Conservation (phyloP, 2,797 vertebrate species). For the Urocyon cinereoargenteus region DNA sequence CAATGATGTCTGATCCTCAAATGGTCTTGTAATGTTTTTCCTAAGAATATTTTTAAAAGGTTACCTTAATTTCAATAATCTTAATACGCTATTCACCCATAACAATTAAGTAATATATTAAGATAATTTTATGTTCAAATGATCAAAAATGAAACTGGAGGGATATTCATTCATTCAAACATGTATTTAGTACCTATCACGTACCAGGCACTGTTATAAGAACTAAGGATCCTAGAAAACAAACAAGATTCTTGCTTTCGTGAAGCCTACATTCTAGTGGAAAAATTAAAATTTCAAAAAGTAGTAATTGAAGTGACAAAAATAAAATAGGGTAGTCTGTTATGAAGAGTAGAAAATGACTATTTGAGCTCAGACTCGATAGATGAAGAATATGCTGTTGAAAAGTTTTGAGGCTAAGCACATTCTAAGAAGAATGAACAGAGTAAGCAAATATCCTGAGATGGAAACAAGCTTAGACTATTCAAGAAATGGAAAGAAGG, state of each 20-base stretch:
- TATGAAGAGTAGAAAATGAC: not conserved
- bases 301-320: not conserved
- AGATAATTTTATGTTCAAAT: slow-evolving; percentile 45
- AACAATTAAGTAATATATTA: not conserved
- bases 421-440: not conserved
- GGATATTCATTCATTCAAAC: not conserved
- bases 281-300: slow-evolving; percentile 16
- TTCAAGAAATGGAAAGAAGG: not conserved
- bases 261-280: not conserved
- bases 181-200: not conserved
- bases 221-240: not conserved
- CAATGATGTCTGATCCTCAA: slow-evolving; percentile 97
- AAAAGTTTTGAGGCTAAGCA: not conserved
- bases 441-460: not conserved
- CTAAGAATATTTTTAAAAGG: slow-evolving; percentile 83
- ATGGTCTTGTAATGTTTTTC: slow-evolving; percentile 97
- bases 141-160: not conserved
- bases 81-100: slow-evolving; percentile 1
- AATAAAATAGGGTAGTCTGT: not conserved
- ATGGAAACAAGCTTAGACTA: not conserved
- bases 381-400: not conserved
- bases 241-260: slow-evolving; percentile 24
- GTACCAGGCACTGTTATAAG: not conserved
- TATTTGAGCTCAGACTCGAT: not conserved
- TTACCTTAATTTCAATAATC: slow-evolving; percentile 27